Conservation (phyloP, 2,888 invertebrate genomes). For the Iphiclides podalirius region DNA sequence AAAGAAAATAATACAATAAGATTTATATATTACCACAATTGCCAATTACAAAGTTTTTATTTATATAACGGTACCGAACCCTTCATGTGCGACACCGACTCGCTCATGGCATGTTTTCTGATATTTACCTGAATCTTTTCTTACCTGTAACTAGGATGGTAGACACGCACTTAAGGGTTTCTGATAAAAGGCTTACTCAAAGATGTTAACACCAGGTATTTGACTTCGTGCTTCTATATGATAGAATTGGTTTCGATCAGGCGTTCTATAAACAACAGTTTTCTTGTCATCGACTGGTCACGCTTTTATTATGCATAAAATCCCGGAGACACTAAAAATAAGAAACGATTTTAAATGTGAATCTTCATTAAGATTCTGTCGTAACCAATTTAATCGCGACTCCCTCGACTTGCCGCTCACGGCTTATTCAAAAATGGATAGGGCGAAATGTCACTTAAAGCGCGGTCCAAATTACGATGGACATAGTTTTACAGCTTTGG, state of each 20-base stretch:
- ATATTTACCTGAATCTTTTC: too few species aligned
- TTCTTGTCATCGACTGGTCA: conserved; percentile 7
- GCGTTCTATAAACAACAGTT: neutral
- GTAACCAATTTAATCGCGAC: conserved; percentile 2
- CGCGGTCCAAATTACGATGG: conserved; percentile 25
- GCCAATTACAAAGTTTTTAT: too few species aligned
- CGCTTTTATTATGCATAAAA: neutral
- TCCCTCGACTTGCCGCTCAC: neutral
- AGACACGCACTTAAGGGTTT: too few species aligned
- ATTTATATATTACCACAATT: too few species aligned
- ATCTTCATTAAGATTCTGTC: conserved; percentile 17
- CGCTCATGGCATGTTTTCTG: too few species aligned
- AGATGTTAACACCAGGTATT: too few species aligned
- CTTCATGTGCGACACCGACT: too few species aligned
- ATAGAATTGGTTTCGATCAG: neutral
- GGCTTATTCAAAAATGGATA: neutral
- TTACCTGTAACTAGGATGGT: too few species aligned
- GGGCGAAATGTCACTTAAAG: neutral
- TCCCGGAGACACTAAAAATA: conserved; percentile 9
- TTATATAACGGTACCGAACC: too few species aligned
- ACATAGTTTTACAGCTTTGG: conserved; percentile 26
- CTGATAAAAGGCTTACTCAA: too few species aligned
- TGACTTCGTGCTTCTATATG: neutral
- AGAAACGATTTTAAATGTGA: conserved; percentile 15
- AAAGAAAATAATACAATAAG: too few species aligned